Evolutionary conservation across 1,140 invertebrate species (phyloP).

Genomic region (Musca domestica): DNA sequence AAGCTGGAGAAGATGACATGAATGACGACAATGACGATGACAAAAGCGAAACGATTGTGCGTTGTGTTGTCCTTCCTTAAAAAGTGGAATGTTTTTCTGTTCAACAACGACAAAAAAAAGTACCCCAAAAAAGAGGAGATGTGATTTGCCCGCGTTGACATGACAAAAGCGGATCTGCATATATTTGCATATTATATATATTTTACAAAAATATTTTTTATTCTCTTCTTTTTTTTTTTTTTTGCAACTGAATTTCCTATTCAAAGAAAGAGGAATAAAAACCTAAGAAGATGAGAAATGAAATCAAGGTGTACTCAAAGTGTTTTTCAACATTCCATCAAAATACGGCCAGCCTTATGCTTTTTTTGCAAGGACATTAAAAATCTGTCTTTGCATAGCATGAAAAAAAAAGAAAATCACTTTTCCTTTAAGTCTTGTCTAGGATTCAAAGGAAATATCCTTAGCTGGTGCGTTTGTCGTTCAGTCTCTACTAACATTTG

Average conservation of each 20-base stretch:
- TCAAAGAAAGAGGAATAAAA: background rate
- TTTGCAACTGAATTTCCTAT: background rate
- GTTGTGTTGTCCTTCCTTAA: constrained; percentile 4
- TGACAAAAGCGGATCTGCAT: constrained; percentile 53
- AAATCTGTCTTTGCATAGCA: background rate
- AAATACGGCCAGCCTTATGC: background rate
- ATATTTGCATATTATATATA: constrained; percentile 50
- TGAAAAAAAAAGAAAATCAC: constrained; percentile 5
- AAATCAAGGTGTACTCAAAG: background rate
- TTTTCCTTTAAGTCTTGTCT: constrained; percentile 3
- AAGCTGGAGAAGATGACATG: background rate
- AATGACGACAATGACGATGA: background rate
- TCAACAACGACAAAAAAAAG: constrained; percentile 39
- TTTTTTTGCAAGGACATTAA: background rate
- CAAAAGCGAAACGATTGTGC: constrained; percentile 38
- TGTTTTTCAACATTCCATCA: background rate
- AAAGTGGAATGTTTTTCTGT: constrained; percentile 14
- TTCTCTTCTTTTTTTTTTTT: constrained; percentile 1
- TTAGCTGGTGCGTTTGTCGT: background rate
- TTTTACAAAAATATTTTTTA: background rate
- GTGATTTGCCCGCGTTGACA: constrained; percentile 52
- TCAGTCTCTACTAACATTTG: background rate
- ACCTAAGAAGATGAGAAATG: background rate
- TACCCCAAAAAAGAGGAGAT: constrained; percentile 28
- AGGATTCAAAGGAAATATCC: background rate